Conservation (phyloP, 2,113 vertebrate species). For the Sinocyclocheilus maitianheensis region DNA sequence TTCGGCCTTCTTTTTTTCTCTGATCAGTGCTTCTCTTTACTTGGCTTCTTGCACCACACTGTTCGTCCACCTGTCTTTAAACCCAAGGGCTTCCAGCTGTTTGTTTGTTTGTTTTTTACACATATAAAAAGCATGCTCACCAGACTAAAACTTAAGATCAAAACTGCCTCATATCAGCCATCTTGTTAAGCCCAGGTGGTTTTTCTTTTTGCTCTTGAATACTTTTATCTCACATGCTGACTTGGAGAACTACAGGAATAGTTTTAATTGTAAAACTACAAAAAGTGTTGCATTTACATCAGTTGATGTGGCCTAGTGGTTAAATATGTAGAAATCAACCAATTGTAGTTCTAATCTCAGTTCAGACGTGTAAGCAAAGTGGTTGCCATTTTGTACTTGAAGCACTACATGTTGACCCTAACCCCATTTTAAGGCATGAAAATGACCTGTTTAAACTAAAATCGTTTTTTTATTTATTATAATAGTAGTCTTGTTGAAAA, state of each 20-base stretch:
- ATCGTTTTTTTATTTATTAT: no score
- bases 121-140: background rate
- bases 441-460: no score
- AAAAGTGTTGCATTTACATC: background rate
- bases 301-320: background rate
- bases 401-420: no score
- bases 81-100: constrained; percentile 29
- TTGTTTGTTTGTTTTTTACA: background rate
- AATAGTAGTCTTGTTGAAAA: no score
- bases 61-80: background rate
- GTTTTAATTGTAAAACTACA: background rate
- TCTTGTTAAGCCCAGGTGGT: background rate
- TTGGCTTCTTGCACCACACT: background rate
- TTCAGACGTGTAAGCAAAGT: no score
- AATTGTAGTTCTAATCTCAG: background rate
- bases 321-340: background rate
- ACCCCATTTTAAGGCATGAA: no score
- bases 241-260: background rate
- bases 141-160: background rate
- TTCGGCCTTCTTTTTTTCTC: background rate
- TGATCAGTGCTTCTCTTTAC: background rate
- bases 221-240: background rate
- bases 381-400: no score
- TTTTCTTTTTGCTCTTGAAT: constrained; percentile 4
- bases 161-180: constrained; percentile 1